Evolutionary conservation across 2,888 invertebrate genomes (phyloP), one percentile per base, ranked within the genome.

Genomic region (Cistogaster globosa): DNA sequence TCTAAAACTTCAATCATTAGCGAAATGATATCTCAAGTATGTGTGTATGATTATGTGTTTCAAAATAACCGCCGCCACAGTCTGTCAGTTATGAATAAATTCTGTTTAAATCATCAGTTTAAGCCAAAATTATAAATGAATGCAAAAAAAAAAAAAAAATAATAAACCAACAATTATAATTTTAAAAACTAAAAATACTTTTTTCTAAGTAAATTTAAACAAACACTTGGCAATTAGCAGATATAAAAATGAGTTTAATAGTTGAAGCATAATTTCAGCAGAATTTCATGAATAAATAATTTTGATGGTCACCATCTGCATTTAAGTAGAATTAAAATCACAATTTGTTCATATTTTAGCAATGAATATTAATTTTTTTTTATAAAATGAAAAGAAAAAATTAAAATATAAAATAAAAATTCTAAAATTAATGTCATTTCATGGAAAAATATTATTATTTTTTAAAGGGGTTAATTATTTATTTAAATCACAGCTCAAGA

Each of bases 1-100:
- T 12, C 4, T 45, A 65, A 69, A 76, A 62, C 77, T 67, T 77
- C 77, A 72, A 77, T 83, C 72, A 77, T 67, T 83, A 63, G 60
- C 69, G 67, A 79, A 79, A 69, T 79, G 48, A 32, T 32, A 3
- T 32, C 6, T 32, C 32, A 32, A 8, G 12, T 20, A 8, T 45
- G 48, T 53, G 1, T 62, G 18, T 42, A 48, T 36, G 16, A 32
- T 42, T 42, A 1, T 12, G 5, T 48, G 3, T 12, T 38, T 53
- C 11, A 26, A 42, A 60, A 53, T 20, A 60, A 72, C 22, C 36
- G 16, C 74, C 74, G 62, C 62, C 71, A 71, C 72, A 65, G 51
- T 79, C 79, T 79, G 72, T 32, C 79, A 65, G 79, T 72, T 57
- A 71, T n/a, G 57, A 22, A 36, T 11, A 36, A 58, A 58, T 65